Conservation (phyloP, 2,797 vertebrate genomes). For the Micropoecilia bifurca region DNA sequence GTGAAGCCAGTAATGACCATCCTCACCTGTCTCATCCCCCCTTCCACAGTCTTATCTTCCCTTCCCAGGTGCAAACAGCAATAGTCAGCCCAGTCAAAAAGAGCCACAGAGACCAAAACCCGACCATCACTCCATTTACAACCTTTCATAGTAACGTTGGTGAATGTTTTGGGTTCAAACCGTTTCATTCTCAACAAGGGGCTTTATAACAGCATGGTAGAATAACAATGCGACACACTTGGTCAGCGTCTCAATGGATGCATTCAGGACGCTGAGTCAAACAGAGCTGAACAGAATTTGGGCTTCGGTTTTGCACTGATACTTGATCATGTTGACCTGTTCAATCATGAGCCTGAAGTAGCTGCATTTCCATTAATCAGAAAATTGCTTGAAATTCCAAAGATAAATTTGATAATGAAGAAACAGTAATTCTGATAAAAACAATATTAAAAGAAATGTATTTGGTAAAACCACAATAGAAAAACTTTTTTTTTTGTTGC, state of each 20-base stretch:
- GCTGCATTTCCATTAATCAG: too few relatives aligned
- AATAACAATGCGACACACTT: conserved; percentile 10
- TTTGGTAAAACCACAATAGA: too few relatives aligned
- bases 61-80: conserved; percentile 59
- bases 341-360: neutral
- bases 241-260: neutral
- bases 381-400: too few relatives aligned
- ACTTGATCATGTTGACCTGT: neutral
- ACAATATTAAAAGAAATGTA: too few relatives aligned
- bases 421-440: too few relatives aligned
- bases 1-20: conserved; percentile 53
- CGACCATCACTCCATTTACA: conserved; percentile 8
- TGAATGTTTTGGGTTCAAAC: conserved; percentile 30
- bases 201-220: conserved; percentile 27
- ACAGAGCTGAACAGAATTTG: neutral
- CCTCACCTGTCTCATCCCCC: conserved; percentile 27
- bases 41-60: conserved; percentile 58
- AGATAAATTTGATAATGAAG: too few relatives aligned
- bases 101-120: conserved; percentile 49
- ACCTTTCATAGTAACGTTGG: conserved; percentile 20
- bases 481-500: too few relatives aligned
- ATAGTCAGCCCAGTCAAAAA: conserved; percentile 47
- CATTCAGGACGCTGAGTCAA: neutral
- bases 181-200: conserved; percentile 26
- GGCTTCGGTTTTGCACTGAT: neutral